Conservation (phyloP, 92 coral and sea anemone species). For the Heteractis magnifica region DNA sequence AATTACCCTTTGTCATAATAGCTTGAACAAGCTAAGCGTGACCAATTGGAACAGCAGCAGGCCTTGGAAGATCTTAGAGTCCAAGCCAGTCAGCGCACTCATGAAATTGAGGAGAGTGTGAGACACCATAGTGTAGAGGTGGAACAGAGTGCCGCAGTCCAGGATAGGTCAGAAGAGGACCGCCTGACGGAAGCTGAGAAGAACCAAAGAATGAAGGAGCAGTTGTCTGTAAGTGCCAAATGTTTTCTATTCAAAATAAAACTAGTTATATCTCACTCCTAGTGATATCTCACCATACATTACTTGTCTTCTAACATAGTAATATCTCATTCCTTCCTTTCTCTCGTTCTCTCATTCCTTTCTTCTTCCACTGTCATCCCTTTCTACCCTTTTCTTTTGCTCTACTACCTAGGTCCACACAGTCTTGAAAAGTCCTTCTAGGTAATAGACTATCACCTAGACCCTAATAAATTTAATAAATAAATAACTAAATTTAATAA, state of each 20-base stretch:
- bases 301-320: too few species aligned
- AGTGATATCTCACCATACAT: too few species aligned
- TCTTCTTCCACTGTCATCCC: too few species aligned
- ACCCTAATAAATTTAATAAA: too few species aligned
- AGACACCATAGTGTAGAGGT: neutral
- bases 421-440: too few species aligned
- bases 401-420: too few species aligned
- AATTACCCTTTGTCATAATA: neutral
- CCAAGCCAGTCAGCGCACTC: neutral
- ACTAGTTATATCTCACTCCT: neutral
- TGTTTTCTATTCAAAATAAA: neutral
- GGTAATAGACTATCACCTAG: too few species aligned
- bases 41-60: neutral
- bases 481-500: too few species aligned
- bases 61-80: neutral
- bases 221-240: constrained; percentile 22
- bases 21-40: constrained; percentile 2
- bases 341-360: too few species aligned
- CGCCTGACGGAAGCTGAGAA: constrained; percentile 52
- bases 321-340: too few species aligned
- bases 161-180: constrained; percentile 62
- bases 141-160: neutral
- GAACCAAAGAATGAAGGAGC: constrained; percentile 32
- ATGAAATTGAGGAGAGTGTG: neutral
- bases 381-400: too few species aligned